A percentile compares a stretch with the other conserved stretches of the same genome.
Evolutionary conservation across 2,113 vertebrate genomes (phyloP).

Genomic region (Promerops cafer): DNA sequence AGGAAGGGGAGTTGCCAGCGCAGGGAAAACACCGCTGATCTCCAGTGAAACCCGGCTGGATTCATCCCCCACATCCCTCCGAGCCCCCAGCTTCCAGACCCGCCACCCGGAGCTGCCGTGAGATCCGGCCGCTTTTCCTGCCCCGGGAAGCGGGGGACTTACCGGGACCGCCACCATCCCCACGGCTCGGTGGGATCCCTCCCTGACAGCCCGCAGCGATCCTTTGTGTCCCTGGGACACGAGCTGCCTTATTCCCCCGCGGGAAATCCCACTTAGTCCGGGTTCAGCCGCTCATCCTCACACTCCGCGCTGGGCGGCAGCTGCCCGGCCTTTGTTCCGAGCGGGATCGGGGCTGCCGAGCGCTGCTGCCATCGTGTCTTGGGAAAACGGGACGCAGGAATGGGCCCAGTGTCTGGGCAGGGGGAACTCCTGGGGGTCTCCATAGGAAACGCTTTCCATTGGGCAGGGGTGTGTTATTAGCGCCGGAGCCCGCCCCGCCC

Average conservation of each 20-base stretch:
- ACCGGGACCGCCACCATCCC: constrained; percentile 39
- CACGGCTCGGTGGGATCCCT: not conserved
- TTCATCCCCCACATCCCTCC: not conserved
- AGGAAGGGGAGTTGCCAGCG: not conserved
- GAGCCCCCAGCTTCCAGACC: not conserved
- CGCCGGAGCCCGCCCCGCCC: constrained; percentile 13
- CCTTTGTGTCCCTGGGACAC: not conserved
- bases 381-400: constrained; percentile 55
- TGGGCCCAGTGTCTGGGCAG: constrained; percentile 51
- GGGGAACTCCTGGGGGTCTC: constrained; percentile 67
- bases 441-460: constrained; percentile 68
- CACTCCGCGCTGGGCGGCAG: not conserved
- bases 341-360: constrained; percentile 13
- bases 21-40: not conserved
- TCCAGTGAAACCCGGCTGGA: not conserved
- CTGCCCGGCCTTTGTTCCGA: constrained; percentile 67
- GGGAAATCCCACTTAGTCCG: not conserved
- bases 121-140: not conserved
- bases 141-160: constrained; percentile 25
- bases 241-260: not conserved
- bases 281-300: constrained; percentile 31
- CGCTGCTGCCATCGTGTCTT: constrained; percentile 43
- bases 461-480: constrained; percentile 52
- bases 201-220: constrained; percentile 47
- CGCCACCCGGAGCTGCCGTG: not conserved